These are phyloP conservation scores for Taphrorychus bicolor DNA, from an alignment of 2,888 invertebrate species.

Conservation along the genomic window DNA sequence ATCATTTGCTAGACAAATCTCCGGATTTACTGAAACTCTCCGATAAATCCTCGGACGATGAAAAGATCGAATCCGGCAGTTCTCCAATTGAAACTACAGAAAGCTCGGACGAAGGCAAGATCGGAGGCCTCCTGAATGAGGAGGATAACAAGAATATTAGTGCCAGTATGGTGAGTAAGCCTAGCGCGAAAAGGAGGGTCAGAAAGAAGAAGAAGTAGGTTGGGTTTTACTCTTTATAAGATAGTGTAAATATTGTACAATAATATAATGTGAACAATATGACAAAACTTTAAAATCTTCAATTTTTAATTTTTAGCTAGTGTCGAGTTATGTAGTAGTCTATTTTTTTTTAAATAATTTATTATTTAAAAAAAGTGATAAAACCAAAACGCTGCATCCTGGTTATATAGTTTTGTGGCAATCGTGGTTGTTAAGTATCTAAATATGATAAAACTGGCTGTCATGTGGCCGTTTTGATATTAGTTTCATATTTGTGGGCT, in stretches of 20 bases:
- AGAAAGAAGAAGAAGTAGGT: slow-evolving; percentile 69
- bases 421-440: too few relatives aligned
- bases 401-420: too few relatives aligned
- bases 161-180: slow-evolving; percentile 46
- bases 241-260: slow-evolving; percentile 8
- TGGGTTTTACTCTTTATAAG: neutral
- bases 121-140: slow-evolving; percentile 57
- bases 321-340: too few relatives aligned
- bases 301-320: too few relatives aligned
- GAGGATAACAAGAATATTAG: slow-evolving; percentile 47
- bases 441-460: too few relatives aligned
- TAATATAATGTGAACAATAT: neutral
- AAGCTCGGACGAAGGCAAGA: slow-evolving; percentile 63
- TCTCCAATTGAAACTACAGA: slow-evolving; percentile 66
- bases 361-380: too few relatives aligned
- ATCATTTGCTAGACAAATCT: slow-evolving; percentile 48
- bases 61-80: slow-evolving; percentile 61
- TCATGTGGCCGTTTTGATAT: too few relatives aligned
- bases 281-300: neutral
- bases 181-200: slow-evolving; percentile 64
- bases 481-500: too few relatives aligned
- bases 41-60: slow-evolving; percentile 66
- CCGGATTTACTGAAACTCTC: slow-evolving; percentile 31
- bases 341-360: too few relatives aligned
- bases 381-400: too few relatives aligned